Evolutionary conservation across 2,888 invertebrate species (phyloP).

Genomic region (Chironomus riparius): DNA sequence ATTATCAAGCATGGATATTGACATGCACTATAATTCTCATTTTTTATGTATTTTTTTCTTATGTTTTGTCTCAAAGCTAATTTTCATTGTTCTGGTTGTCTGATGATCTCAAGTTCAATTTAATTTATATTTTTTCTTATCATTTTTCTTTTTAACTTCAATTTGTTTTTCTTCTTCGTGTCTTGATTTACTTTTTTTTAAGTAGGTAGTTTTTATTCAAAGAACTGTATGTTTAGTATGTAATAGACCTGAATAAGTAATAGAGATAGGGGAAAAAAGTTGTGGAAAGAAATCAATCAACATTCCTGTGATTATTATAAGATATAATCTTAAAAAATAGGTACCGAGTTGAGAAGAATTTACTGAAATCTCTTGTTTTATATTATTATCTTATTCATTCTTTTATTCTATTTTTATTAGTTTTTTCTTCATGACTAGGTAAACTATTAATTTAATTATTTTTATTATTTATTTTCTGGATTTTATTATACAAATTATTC

Average conservation of each 20-base stretch:
- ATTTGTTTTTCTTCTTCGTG: too few species aligned
- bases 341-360: neutral
- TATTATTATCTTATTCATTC: neutral
- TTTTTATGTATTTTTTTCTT: neutral
- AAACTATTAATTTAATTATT: neutral
- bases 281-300: neutral
- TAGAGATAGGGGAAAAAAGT: neutral
- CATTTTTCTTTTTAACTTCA: too few species aligned
- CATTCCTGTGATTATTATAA: neutral
- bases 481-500: neutral
- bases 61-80: neutral
- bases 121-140: too few species aligned
- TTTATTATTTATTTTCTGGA: neutral
- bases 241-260: neutral
- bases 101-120: too few species aligned
- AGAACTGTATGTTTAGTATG: neutral
- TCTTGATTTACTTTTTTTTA: neutral
- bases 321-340: neutral
- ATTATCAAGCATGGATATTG: slow-evolving; percentile 16
- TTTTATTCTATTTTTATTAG: neutral
- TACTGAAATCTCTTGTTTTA: neutral
- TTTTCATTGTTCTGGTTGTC: too few species aligned
- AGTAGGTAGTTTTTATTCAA: neutral
- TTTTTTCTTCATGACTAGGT: neutral
- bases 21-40: slow-evolving; percentile 9